Percentiles rank a stretch among this genome's conserved stretches.
Evolutionary conservation across 2,888 invertebrate species (phyloP).

Genomic region (Cheilosia scutellata): DNA sequence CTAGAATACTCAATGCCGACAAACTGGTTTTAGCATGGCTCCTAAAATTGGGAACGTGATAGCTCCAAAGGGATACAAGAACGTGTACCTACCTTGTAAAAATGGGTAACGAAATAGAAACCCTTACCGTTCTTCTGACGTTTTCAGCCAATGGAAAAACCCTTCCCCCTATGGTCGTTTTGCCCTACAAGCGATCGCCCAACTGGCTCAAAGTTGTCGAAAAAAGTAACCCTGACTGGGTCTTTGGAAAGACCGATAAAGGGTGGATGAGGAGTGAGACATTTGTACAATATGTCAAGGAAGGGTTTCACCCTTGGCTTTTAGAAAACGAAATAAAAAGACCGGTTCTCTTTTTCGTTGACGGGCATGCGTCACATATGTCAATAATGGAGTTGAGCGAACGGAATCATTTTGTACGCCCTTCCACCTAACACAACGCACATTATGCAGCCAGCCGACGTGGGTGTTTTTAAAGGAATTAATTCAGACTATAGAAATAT

Average conservation of each 20-base stretch:
- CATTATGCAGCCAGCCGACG: no score
- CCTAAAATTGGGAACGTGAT: no score
- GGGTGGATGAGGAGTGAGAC: slow-evolving; percentile 9
- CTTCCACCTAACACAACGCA: slow-evolving; percentile 18
- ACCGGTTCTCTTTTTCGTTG: slow-evolving; percentile 5
- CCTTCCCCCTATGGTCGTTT: not conserved
- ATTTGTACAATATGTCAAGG: slow-evolving; percentile 1
- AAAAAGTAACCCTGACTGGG: not conserved
- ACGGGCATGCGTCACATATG: slow-evolving; percentile 19
- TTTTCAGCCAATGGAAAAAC: slow-evolving; percentile 19
- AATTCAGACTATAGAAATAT: slow-evolving; percentile 21
- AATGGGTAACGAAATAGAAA: slow-evolving; percentile 15
- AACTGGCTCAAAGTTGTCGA: slow-evolving; percentile 1
- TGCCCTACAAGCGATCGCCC: slow-evolving; percentile 10
- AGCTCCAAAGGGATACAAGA: slow-evolving; percentile 20
- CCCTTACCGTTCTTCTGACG: slow-evolving; percentile 12
- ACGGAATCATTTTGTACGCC: slow-evolving; percentile 15
- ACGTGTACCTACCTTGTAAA: slow-evolving; percentile 16
- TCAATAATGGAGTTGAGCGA: slow-evolving; percentile 22
- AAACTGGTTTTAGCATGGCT: slow-evolving; percentile 7
- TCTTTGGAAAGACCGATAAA: not conserved
- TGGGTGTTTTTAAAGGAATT: slow-evolving; percentile 10
- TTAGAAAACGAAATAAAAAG: slow-evolving; percentile 11
- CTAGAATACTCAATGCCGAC: not conserved
- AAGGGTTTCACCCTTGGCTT: slow-evolving; percentile 19